These are phyloP conservation scores for Lates japonicus DNA, from an alignment of 2,797 vertebrate genomes.

Conservation along the genomic window DNA sequence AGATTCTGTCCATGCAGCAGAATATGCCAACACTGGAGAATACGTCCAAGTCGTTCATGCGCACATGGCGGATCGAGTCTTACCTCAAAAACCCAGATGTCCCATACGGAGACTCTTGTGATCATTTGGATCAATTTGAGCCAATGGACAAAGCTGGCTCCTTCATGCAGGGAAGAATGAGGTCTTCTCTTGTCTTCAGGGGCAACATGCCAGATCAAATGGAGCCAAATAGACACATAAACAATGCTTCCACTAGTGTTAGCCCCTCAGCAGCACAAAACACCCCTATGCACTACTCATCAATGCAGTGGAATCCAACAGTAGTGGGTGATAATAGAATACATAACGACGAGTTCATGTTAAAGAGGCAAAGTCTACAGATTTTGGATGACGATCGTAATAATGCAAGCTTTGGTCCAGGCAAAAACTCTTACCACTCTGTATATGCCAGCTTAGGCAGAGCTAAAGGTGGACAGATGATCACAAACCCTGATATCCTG, in stretches of 20 bases:
- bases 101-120: conserved; percentile 82
- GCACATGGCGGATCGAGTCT: conserved; percentile 93
- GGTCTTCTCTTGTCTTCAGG: conserved; percentile 91
- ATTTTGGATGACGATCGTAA: conserved; percentile 86
- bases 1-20: conserved; percentile 89
- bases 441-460: conserved; percentile 89
- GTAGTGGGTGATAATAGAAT: conserved; percentile 57
- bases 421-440: conserved; percentile 81
- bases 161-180: conserved; percentile 88
- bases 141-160: conserved; percentile 83
- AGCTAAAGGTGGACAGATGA: conserved; percentile 70
- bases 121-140: conserved; percentile 88
- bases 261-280: conserved; percentile 68
- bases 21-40: conserved; percentile 92
- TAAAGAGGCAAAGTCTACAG: conserved; percentile 89
- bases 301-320: conserved; percentile 78
- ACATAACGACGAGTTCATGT: conserved; percentile 81
- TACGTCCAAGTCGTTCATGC: conserved; percentile 92
- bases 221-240: conserved; percentile 88
- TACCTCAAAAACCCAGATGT: conserved; percentile 92
- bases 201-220: conserved; percentile 91
- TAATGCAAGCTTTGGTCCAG: conserved; percentile 73
- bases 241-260: conserved; percentile 85
- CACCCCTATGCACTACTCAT: conserved; percentile 71
- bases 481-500: conserved; percentile 79